Conservation (phyloP, 2,113 vertebrate genomes). For the Spea multiplicata region DNA sequence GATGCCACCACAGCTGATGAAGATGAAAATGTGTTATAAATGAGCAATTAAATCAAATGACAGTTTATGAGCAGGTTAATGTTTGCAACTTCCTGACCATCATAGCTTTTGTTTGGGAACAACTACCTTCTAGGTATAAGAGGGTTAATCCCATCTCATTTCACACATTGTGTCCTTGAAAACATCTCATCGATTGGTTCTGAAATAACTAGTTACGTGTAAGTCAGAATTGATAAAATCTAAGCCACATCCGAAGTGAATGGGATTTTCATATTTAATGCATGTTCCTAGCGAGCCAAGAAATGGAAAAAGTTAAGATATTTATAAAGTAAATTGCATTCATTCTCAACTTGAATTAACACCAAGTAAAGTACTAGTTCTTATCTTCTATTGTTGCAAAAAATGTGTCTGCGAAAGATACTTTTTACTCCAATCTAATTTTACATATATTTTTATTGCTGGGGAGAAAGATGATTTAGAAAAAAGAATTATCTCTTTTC, state of each 20-base stretch:
- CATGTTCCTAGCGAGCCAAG: conserved; percentile 10
- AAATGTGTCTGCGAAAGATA: not conserved
- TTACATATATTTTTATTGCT: not conserved
- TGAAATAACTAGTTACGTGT: conserved; percentile 27
- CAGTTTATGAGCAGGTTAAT: too few relatives aligned
- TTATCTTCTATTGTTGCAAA: not conserved
- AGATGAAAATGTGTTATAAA: too few relatives aligned
- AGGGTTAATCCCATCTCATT: conserved; percentile 17
- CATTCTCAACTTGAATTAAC: conserved; percentile 13
- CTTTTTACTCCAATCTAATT: not conserved
- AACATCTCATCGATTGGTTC: conserved; percentile 37
- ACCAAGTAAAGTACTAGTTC: conserved; percentile 4
- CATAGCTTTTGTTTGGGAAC: not conserved
- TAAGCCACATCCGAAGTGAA: conserved; percentile 35
- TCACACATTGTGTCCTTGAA: conserved; percentile 39
- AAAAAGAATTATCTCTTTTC: not conserved
- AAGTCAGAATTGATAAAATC: conserved; percentile 25
- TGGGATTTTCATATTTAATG: conserved; percentile 42
- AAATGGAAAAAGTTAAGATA: conserved; percentile 28
- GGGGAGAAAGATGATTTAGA: not conserved
- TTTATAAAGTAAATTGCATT: conserved; percentile 24
- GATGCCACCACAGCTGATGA: too few relatives aligned
- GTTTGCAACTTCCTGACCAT: not conserved
- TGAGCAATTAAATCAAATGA: too few relatives aligned
- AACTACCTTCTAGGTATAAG: not conserved